Evolutionary conservation across 2,797 vertebrate genomes (phyloP), one percentile per base, ranked within the genome.

Genomic region (Rhynchonycteris naso): DNA sequence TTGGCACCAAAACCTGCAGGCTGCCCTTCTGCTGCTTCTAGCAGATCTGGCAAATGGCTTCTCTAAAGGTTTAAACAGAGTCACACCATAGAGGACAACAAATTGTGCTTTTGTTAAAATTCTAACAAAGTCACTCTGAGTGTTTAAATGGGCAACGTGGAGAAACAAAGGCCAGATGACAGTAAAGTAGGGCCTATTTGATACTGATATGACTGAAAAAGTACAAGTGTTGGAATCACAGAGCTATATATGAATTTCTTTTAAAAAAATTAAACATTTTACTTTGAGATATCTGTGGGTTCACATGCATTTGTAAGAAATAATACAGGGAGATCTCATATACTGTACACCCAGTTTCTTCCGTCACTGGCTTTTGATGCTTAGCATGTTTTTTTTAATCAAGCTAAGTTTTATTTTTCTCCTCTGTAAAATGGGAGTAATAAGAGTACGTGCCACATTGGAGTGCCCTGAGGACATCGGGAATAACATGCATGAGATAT

Each of bases 1-100:
- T 95, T 95, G 97, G 95, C 96, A 96, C 69, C 43, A 26, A 68
- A 88, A 76, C 66, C 18, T 4, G 47, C n/a, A 69, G 94, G 74
- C 93, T 96, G 75, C 90, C 94, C 90, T 83, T 95, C 47, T 24
- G 52, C 33, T 74, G 66, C 66, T 91, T 80, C 69, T 83, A 56
- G 79, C 43, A 52, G 82, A 76, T 69, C 90, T 65, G 76, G 90
- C 79, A 92, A 93, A 85, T 63, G 83, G 88, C 43, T 78, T 78
- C 82, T 22, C 0, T 2, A 79, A 61, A 1, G 26, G 52, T 58
- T 83, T 69, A 24, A 78, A 90, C 85, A 92, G 89, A 93, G 75
- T 80, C 52, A 90, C 9, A 35, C 28, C 22, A 10, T n/a, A 72
- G 47, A 86, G 71, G 78, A 78, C 54, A 92, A 19, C 0, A 0